A percentile compares a stretch with the other conserved stretches of the same genome.
These are phyloP conservation scores for Sympetrum striolatum DNA, from an alignment of 2,888 invertebrate genomes.

Conservation along the genomic window DNA sequence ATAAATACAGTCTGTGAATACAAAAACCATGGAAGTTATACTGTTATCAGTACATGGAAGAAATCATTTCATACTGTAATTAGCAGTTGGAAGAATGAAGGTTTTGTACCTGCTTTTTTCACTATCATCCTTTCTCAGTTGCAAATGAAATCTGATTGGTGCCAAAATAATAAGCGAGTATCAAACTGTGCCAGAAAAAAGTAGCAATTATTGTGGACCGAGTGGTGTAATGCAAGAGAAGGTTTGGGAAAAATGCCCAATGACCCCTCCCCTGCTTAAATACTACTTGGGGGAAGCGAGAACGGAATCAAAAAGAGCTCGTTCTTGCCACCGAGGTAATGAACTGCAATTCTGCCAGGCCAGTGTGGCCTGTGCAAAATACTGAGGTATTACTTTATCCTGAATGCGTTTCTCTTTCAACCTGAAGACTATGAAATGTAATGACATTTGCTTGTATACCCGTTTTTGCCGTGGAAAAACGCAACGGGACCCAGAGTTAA, in stretches of 20 bases:
- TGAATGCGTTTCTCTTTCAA: constrained; percentile 41
- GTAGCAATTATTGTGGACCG: constrained; percentile 10
- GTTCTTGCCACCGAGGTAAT: constrained; percentile 38
- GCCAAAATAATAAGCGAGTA: constrained; percentile 36
- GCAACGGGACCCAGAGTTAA: constrained; percentile 43
- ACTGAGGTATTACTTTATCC: constrained; percentile 41
- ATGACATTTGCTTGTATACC: constrained; percentile 43
- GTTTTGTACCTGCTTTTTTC: constrained; percentile 33
- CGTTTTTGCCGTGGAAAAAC: constrained; percentile 43
- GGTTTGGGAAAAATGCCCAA: constrained; percentile 35
- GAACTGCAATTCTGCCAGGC: constrained; percentile 38
- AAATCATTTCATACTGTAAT: constrained; percentile 40
- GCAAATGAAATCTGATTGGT: background rate
- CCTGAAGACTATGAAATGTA: constrained; percentile 43
- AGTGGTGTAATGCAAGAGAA: constrained; percentile 1
- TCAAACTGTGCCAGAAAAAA: constrained; percentile 41
- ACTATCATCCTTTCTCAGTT: background rate
- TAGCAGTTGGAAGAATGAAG: constrained; percentile 40
- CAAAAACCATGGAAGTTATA: constrained; percentile 42
- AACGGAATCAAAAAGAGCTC: constrained; percentile 33
- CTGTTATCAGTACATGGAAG: constrained; percentile 42
- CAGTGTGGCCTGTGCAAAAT: constrained; percentile 38
- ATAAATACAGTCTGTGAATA: constrained; percentile 40
- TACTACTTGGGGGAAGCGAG: constrained; percentile 36
- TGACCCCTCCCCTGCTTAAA: constrained; percentile 21